Evolutionary conservation across 2,797 vertebrate genomes (phyloP), one percentile per base, ranked within the genome.

Genomic region (Nannoperca obscura): DNA sequence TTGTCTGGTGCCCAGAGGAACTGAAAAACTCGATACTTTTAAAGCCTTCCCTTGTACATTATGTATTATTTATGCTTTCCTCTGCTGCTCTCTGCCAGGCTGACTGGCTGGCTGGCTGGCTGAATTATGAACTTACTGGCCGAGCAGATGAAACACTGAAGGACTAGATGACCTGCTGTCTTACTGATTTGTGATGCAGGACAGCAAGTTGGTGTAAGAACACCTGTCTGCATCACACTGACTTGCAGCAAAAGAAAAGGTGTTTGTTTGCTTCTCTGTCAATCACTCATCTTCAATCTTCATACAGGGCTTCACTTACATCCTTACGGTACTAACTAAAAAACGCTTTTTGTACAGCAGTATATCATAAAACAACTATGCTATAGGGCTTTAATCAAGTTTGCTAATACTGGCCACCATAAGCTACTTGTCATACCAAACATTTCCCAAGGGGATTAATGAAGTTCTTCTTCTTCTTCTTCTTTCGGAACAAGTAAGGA

Each of bases 51-150:
- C 72, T 87, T 80, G 80, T 71, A 76, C 84, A 81, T 73, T 71
- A 71, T 90, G 76, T 80, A 83, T 92, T 91, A 93, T 92, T 90
- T 74, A 90, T 88, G 55, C 66, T 63, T 20, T 81, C 47, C 81
- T 58, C 65, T 71, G 80, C 73, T 82, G 71, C 78, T 69, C 77
- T 81, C 73, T 87, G 69, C 36, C 66, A 22, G 10, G 53, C 71
- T 70, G 58, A 7, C 60, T 76, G 63, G 14, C 20, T 70, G 58
- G 7, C 60, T 76, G 63, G 14, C 20, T 62, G 78, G 20, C 68
- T 78, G 74, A 57, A 78, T 82, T 49, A 71, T 64, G 68, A 54
- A 59, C 68, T 36, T 44, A 49, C 59, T 32, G 36, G 30, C 52
- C 63, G 62, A 76, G 63, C 57, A 78, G 67, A 77, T 80, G 64